Percentiles rank a stretch among this genome's conserved stretches.
These are phyloP conservation scores for Oligia latruncula DNA, from an alignment of 2,888 invertebrate genomes.

Conservation along the genomic window DNA sequence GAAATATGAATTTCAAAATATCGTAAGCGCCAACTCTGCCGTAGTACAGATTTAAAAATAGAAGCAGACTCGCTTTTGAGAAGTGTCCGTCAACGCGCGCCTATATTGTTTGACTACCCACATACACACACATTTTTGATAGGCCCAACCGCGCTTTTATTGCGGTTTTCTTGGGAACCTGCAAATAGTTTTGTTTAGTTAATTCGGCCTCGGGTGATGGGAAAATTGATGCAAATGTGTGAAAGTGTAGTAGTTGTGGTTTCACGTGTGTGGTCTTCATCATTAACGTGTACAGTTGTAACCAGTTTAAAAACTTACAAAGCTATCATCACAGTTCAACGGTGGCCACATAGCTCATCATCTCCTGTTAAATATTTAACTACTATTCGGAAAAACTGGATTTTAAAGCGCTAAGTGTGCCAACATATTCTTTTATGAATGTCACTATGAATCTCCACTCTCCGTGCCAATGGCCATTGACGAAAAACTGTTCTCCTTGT, in stretches of 20 bases:
- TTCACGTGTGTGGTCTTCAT: slow-evolving; percentile 17
- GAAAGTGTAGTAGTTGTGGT: slow-evolving; percentile 44
- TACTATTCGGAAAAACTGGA: background rate
- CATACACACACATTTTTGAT: slow-evolving; percentile 67
- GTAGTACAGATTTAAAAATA: slow-evolving; percentile 79
- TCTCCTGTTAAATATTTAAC: background rate
- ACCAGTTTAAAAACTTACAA: background rate
- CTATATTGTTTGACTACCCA: slow-evolving; percentile 75
- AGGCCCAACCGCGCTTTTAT: slow-evolving; percentile 66
- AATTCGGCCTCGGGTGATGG: slow-evolving; percentile 53
- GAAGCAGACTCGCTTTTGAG: slow-evolving; percentile 71
- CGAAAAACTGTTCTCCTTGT: background rate
- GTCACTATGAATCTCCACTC: too few species aligned
- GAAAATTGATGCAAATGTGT: slow-evolving; percentile 56
- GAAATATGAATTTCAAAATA: slow-evolving; percentile 70
- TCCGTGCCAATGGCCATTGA: background rate
- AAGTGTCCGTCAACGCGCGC: slow-evolving; percentile 79
- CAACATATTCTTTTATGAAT: background rate
- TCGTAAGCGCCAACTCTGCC: slow-evolving; percentile 65
- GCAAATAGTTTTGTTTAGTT: slow-evolving; percentile 63
- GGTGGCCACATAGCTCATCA: background rate
- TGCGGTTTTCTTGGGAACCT: slow-evolving; percentile 63
- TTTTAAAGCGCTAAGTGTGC: background rate
- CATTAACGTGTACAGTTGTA: background rate
- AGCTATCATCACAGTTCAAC: background rate